phyloP scores from a whole-genome alignment of 2,888 invertebrate species.

The Melanostoma scalare region DNA sequence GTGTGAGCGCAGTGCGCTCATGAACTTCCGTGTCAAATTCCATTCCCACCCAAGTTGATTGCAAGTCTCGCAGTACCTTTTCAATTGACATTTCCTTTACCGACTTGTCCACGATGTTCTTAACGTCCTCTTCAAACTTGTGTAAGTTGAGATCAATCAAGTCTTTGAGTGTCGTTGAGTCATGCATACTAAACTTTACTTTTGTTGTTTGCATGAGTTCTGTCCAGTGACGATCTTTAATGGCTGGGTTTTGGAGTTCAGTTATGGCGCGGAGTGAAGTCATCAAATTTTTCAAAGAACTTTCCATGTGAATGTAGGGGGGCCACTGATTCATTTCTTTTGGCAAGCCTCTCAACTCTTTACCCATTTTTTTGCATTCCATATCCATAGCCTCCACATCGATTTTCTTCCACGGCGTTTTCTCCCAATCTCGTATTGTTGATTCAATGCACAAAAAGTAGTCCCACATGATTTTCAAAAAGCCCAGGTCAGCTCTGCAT shows the following conservation, averaged over 20 bases:
- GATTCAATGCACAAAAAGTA: constrained; percentile 91
- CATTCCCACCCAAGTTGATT: constrained; percentile 90
- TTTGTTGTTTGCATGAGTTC: constrained; percentile 96
- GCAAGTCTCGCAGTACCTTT: constrained; percentile 93
- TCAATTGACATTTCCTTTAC: constrained; percentile 99
- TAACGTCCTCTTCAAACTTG: constrained; percentile 96
- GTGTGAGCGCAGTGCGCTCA: constrained; percentile 89
- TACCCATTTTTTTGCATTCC: constrained; percentile 95
- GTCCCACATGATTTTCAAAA: constrained; percentile 94
- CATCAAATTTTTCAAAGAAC: constrained; percentile 94
- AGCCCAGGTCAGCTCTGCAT: constrained; percentile 89
- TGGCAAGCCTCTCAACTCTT: constrained; percentile 90
- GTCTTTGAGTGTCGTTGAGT: constrained; percentile 92
- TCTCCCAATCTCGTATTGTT: constrained; percentile 95
- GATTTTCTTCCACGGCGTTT: constrained; percentile 95
- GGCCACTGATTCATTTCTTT: constrained; percentile 92
- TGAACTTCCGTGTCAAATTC: constrained; percentile 91
- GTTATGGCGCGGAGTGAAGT: constrained; percentile 95
- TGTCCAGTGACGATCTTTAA: constrained; percentile 96
- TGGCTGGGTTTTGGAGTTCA: constrained; percentile 96
- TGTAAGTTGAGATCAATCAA: constrained; percentile 93
- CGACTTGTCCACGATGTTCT: constrained; percentile 96
- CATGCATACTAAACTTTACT: constrained; percentile 83
- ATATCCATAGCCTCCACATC: constrained; percentile 97
- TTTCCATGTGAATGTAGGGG: constrained; percentile 90